These are phyloP conservation scores for Chrysolina haemoptera DNA, from an alignment of 2,888 invertebrate genomes.

Conservation along the genomic window DNA sequence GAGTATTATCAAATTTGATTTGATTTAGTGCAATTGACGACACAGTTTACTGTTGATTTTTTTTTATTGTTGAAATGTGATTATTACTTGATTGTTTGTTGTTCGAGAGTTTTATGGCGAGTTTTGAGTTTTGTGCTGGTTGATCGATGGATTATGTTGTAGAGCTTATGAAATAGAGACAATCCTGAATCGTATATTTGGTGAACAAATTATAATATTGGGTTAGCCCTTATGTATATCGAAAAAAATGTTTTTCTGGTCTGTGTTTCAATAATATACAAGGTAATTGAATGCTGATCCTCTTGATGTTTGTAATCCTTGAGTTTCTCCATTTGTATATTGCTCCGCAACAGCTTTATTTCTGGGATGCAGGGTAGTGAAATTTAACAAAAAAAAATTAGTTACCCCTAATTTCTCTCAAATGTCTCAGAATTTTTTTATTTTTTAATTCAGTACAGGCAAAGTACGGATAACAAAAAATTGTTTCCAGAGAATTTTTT, in stretches of 20 bases:
- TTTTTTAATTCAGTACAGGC: no score
- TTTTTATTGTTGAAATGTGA: constrained; percentile 51
- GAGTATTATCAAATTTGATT: constrained; percentile 87
- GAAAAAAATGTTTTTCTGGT: not conserved
- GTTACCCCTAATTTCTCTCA: no score
- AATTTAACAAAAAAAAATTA: no score
- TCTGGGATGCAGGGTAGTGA: no score
- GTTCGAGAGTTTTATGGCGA: constrained; percentile 22
- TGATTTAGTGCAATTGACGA: constrained; percentile 69
- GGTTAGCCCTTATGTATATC: not conserved
- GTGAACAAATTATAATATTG: not conserved
- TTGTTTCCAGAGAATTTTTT: no score
- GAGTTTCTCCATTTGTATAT: no score
- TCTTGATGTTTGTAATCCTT: no score
- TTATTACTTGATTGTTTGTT: constrained; percentile 39
- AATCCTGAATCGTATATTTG: not conserved
- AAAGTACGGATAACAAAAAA: no score
- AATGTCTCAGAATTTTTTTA: no score
- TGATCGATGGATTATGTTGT: not conserved
- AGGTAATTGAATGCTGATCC: no score
- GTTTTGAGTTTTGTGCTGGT: constrained; percentile 3
- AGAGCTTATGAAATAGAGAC: constrained; percentile 3
- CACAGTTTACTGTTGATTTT: constrained; percentile 52
- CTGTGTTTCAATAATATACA: no score
- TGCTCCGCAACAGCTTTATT: no score